Evolutionary conservation across 2,888 invertebrate species (phyloP).

Genomic region (Lumbricus terrestris): DNA sequence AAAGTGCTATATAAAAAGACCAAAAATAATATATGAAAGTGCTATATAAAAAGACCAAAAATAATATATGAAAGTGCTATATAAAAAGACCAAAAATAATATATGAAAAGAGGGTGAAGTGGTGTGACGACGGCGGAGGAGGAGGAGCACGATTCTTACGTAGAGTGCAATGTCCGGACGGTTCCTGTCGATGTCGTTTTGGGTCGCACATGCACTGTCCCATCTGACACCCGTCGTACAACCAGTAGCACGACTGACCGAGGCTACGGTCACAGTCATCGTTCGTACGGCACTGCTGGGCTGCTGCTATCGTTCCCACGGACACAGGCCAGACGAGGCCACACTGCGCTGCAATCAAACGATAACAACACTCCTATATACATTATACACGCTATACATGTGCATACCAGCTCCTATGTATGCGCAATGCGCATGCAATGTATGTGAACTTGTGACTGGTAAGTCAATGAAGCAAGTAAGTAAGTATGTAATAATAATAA

Average conservation of each 20-base stretch:
- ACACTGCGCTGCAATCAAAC: slow-evolving; percentile 7
- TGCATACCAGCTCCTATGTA: too few relatives aligned
- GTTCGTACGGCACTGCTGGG: background rate
- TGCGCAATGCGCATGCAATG: too few relatives aligned
- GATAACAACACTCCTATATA: too few relatives aligned
- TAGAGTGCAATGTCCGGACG: background rate
- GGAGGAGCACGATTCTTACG: slow-evolving; percentile 11
- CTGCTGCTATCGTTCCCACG: background rate
- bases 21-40: too few relatives aligned
- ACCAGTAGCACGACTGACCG: slow-evolving; percentile 21
- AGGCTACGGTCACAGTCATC: slow-evolving; percentile 10
- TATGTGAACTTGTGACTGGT: too few relatives aligned
- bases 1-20: too few relatives aligned
- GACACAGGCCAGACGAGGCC: slow-evolving; percentile 4
- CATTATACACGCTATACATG: background rate
- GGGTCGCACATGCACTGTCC: slow-evolving; percentile 25
- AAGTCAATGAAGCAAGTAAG: background rate
- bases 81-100: too few relatives aligned
- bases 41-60: too few relatives aligned
- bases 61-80: too few relatives aligned
- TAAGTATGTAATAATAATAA: background rate
- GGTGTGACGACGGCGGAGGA: too few relatives aligned
- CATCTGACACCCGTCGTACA: slow-evolving; percentile 19
- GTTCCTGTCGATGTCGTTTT: background rate
- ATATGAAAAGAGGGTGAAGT: background rate